These are phyloP conservation scores for Aphidius ervi DNA, from an alignment of 1,140 invertebrate genomes.

Conservation along the genomic window DNA sequence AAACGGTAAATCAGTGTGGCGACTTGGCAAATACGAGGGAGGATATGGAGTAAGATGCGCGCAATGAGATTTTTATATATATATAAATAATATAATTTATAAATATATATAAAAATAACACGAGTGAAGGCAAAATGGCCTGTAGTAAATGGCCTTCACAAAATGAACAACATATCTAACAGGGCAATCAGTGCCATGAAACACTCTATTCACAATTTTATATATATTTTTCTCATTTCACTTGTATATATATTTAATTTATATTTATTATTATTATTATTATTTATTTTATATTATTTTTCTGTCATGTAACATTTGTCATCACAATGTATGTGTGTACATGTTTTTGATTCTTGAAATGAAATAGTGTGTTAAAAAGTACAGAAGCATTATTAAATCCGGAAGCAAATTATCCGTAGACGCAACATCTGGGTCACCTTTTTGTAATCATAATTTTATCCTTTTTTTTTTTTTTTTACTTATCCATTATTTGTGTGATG, in stretches of 20 bases:
- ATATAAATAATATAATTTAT: slow-evolving; percentile 11
- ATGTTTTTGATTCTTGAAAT: too few species aligned
- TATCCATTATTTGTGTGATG: slow-evolving; percentile 1
- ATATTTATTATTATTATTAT: too few species aligned
- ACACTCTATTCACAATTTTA: slow-evolving; percentile 14
- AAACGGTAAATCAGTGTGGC: slow-evolving; percentile 19
- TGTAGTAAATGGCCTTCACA: background rate
- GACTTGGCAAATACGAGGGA: slow-evolving; percentile 20
- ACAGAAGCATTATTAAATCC: slow-evolving; percentile 12
- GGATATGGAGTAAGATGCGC: slow-evolving; percentile 13
- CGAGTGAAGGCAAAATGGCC: slow-evolving; percentile 18
- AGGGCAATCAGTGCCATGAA: slow-evolving; percentile 16
- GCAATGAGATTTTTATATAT: slow-evolving; percentile 11
- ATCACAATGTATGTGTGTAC: too few species aligned
- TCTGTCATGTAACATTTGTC: too few species aligned
- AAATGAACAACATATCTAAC: background rate
- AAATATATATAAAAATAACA: background rate
- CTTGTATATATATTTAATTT: too few species aligned
- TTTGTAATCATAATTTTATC: slow-evolving; percentile 19
- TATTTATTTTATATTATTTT: too few species aligned
- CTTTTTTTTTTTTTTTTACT: slow-evolving; percentile 15
- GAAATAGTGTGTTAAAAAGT: background rate
- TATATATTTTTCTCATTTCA: background rate
- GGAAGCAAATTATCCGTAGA: slow-evolving; percentile 12
- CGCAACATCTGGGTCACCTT: slow-evolving; percentile 18